phyloP scores from a whole-genome alignment of 2,888 invertebrate genomes.

The Leptarthrus brevirostris region DNA sequence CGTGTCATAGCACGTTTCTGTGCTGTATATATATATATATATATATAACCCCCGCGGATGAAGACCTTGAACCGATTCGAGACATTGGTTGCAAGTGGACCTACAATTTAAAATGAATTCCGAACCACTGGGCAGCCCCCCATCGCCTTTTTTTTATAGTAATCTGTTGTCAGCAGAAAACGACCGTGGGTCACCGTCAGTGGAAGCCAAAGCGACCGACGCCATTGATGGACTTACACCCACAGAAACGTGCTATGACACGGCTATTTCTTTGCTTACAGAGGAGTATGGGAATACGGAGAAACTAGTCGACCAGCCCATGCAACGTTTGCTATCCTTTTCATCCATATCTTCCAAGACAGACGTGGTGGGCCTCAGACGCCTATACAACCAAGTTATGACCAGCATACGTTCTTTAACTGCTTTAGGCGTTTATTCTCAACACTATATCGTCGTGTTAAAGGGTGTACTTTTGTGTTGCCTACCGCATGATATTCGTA shows the following conservation, averaged over 20 bases:
- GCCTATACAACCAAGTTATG: conserved; percentile 36
- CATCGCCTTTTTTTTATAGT: too few species aligned
- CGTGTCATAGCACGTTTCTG: conserved; percentile 35
- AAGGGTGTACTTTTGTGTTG: conserved; percentile 45
- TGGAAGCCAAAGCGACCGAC: conserved; percentile 40
- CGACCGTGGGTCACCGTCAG: too few species aligned
- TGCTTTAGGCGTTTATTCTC: conserved; percentile 38
- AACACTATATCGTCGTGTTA: conserved; percentile 44
- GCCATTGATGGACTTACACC: conserved; percentile 36
- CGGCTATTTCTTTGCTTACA: conserved; percentile 29
- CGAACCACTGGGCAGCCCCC: too few species aligned
- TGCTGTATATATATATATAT: too few species aligned
- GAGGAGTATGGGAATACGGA: conserved; percentile 47
- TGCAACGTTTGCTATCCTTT: conserved; percentile 48
- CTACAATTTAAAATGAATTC: too few species aligned
- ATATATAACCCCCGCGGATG: too few species aligned
- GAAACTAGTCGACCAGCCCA: conserved; percentile 37
- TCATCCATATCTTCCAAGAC: conserved; percentile 16
- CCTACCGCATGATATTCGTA: conserved; percentile 27
- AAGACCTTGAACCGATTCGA: too few species aligned
- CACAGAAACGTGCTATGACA: conserved; percentile 25
- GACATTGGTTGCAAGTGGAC: too few species aligned
- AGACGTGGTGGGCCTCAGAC: conserved; percentile 34
- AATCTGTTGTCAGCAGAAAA: too few species aligned
- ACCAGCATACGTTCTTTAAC: conserved; percentile 40